Base-by-base conservation (phyloP, 2,113 vertebrate species). In the Campylomormyrus tamandua region DNA sequence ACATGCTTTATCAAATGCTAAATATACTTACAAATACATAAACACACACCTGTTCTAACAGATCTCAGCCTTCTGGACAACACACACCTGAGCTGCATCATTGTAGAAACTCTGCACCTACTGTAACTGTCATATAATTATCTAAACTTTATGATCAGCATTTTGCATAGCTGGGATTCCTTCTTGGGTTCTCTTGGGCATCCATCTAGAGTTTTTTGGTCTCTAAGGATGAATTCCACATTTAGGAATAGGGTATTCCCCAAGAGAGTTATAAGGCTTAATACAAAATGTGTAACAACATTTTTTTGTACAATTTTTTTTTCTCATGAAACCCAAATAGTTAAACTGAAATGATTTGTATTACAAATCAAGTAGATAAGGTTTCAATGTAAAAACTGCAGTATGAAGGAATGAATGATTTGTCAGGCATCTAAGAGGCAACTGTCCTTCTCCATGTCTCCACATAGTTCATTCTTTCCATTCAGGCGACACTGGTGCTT, bases 401-500 rank as follows among this genome's bases (percentile, higher is more conserved):
- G 39, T 24, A 45, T 77, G 70, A 77, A 6, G 70, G 31, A 39
- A 77, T 39, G 31, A 77, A 19, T 39, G 35, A 35, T 19, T 42
- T 80, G 74, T 80, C 74, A 39, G 62, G 62, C 62, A 70, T 31
- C 27, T 70, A 80, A 80, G 4, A 80, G 35, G 74, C 74, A 80
- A 17, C 74, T 42, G 17, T 80, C 83, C 1, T 45, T 24, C 83
- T 49, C 83, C 50, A 66, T 45, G 70, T 46, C 62, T 92, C 84
- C 0, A 48, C 35, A 87, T 21, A 42, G 3, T n/a, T 87, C 5
- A 87, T 53, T 56, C 48, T 53, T 90, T 94, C 87, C 94, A 94
- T 0, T 95, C 95, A 92, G 96, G 95, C 92, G 94, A 93, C 90
- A 94, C 94, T 0, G 96, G 92, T 89, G 94, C 95, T 80, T 94